Evolutionary conservation across 1,140 invertebrate species (phyloP), one percentile per base, ranked within the genome.

Genomic region (Sarcophaga bullata): DNA sequence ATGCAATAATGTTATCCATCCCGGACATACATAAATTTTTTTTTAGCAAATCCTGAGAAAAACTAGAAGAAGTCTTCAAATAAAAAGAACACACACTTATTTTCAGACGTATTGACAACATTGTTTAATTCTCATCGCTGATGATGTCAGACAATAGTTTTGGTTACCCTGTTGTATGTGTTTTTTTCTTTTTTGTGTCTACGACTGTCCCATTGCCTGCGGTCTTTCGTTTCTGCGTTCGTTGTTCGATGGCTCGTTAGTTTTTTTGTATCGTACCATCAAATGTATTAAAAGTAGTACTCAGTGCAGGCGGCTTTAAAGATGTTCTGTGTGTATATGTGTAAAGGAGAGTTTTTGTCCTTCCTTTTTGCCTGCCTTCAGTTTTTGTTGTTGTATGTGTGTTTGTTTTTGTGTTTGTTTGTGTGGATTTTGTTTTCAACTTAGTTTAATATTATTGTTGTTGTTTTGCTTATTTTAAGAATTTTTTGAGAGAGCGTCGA

Each of bases 121-220:
- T 37, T 37, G 25, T 37, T 37, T 4, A 37, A 37, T 37, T 2
- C 25, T 37, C 25, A 37, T 1, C 25, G 4, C 25, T 37, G 25
- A 37, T 37, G 25, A 37, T 37, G 25, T 37, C 25, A 37, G 25
- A 37, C 25, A 37, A 37, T 37, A 37, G 3, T 58, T 58, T n/a
- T n/a, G 54, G 54, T 58, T n/a, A 58, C 54, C 54, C 54, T 58
- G 13, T n/a, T 13, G 25, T 37, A 4, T 37, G 25, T 37, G 25
- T 37, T 37, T 37, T 37, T 37, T 37, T 37, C 1, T 37, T 37
- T 37, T 37, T 48, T 25, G 48, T 78, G 75, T 76, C 73, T 48
- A 17, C 73, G 47, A 76, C 73, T 76, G 73, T 76, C 73, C 73
- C 73, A 76, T 76, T 76, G 73, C 73, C 73, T 76, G 73, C n/a